Base-by-base conservation (phyloP, 1,140 invertebrate genomes). In the Frieseomelitta varia region DNA sequence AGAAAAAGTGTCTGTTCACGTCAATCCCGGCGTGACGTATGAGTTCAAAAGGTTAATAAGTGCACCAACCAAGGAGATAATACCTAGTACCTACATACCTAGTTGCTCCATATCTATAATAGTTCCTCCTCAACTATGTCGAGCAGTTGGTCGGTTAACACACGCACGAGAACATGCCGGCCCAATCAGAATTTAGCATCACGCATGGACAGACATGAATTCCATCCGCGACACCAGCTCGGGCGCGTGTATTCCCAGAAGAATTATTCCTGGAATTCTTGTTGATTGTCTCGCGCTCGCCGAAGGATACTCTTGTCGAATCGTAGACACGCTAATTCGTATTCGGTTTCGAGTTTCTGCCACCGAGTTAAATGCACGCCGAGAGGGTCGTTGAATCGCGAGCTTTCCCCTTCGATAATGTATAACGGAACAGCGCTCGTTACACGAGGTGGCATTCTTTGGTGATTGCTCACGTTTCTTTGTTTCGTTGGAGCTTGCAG, bases 191-290 rank as follows among this genome's bases (percentile, higher is more conserved):
- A 79, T 39, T 63, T 63, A 34, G 39, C n/a, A 24, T 72, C 67
- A 55, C 53, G 73, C 81, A 47, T 79, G 67, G 67, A 79, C 67
- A 79, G 27, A 84, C 76, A 61, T 55, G 67, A 78, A 83, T 84
- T 79, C 75, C 56, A 58, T 55, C 76, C 15, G 39, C 55, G 61
- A 53, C 21, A 67, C 8, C 39, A 61, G 58, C 14, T n/a, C 0
- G 8, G 8, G 8, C 39, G 10, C 15, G n/a, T 34, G 58, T 55
- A 63, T 55, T 72, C 74, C 39, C 55, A 4, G 65, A 79, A 77
- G 81, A 77, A 84, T 72, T 58, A 78, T 84, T 71, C 56, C 27
- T 8, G 55, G 63, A 72, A 71, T 69, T 12, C 39, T 47, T 27
- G 56, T 34, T 79, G 58, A 79, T 69, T 51, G 65, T 30, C 34